phyloP scores from a whole-genome alignment of 1,140 invertebrate species.

The Liolophura sinensis region DNA sequence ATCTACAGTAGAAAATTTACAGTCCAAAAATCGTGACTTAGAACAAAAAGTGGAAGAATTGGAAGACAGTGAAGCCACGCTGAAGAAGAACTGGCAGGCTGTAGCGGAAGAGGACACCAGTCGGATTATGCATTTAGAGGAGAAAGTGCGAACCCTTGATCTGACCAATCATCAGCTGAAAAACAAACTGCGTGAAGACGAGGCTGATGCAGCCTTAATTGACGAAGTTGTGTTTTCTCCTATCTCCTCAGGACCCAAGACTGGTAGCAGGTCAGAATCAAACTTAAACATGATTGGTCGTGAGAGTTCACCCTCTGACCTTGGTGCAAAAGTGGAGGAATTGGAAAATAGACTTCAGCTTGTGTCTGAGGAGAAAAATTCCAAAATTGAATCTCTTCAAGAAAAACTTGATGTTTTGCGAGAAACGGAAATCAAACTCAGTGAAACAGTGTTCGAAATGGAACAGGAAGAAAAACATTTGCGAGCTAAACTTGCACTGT shows the following conservation, averaged over 20 bases:
- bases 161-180: constrained; percentile 39
- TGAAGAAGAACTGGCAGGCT: constrained; percentile 47
- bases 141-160: constrained; percentile 45
- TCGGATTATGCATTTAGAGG: constrained; percentile 37
- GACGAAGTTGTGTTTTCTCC: neutral
- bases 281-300: too few relatives aligned
- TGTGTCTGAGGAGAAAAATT: constrained; percentile 37
- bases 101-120: constrained; percentile 46
- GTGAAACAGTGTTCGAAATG: constrained; percentile 41
- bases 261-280: too few relatives aligned
- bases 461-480: constrained; percentile 39
- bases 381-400: constrained; percentile 39
- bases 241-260: too few relatives aligned
- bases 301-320: neutral
- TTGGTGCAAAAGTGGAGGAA: constrained; percentile 14
- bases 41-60: constrained; percentile 36
- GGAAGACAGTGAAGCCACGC: constrained; percentile 45
- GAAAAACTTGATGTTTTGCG: constrained; percentile 35
- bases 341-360: constrained; percentile 37
- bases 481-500: constrained; percentile 28
- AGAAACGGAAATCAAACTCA: constrained; percentile 46
- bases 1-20: neutral
- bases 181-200: constrained; percentile 35
- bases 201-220: constrained; percentile 27
- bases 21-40: constrained; percentile 27